These are phyloP conservation scores for Turdus rufiventris DNA, from an alignment of 2,113 vertebrate genomes.

Conservation along the genomic window DNA sequence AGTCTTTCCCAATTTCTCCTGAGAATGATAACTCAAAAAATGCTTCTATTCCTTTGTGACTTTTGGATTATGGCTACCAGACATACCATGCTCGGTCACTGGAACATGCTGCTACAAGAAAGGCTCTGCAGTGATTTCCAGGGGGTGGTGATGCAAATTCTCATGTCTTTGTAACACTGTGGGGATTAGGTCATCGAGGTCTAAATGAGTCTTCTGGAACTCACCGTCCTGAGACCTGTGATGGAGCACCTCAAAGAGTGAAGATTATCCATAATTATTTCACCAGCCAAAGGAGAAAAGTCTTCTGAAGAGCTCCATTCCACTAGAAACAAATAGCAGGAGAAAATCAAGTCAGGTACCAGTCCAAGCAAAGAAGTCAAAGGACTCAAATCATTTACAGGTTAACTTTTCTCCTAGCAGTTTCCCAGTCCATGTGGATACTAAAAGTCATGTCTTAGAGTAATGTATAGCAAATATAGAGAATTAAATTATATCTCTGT, in stretches of 20 bases:
- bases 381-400: not conserved
- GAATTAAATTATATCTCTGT: not conserved
- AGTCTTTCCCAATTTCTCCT: slow-evolving; percentile 63
- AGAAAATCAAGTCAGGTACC: slow-evolving; percentile 7
- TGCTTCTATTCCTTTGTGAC: slow-evolving; percentile 66
- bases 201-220: not conserved
- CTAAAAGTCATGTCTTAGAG: not conserved
- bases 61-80: slow-evolving; percentile 71
- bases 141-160: not conserved
- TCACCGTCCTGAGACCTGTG: slow-evolving; percentile 85
- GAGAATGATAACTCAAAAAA: slow-evolving; percentile 73
- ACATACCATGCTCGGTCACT: slow-evolving; percentile 71
- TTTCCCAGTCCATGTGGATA: not conserved
- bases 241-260: slow-evolving; percentile 84
- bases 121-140: not conserved
- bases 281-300: slow-evolving; percentile 85
- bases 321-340: slow-evolving; percentile 73
- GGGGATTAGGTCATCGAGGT: not conserved
- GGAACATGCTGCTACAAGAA: slow-evolving; percentile 65
- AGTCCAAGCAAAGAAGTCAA: not conserved
- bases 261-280: slow-evolving; percentile 85
- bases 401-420: not conserved
- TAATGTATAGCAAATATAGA: not conserved
- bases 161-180: not conserved
- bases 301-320: slow-evolving; percentile 92